Percentiles rank a stretch among this genome's conserved stretches.
These are phyloP conservation scores for Cnemophilus loriae DNA, from an alignment of 2,113 vertebrate species.

Conservation along the genomic window DNA sequence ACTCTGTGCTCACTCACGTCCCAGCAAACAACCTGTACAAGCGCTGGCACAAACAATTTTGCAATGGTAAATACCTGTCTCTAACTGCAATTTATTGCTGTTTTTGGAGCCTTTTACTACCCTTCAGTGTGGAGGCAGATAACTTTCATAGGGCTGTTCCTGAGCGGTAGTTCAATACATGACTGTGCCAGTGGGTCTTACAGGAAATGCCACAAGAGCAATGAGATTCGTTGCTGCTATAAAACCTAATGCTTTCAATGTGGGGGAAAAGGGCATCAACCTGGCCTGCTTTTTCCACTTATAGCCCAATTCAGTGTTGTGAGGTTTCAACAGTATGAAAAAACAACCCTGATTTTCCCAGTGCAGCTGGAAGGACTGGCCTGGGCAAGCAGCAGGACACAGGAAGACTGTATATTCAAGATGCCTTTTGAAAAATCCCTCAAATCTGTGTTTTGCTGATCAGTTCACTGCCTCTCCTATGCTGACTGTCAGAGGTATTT, in stretches of 20 bases:
- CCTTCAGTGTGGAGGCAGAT: neutral
- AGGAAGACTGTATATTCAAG: fast-evolving
- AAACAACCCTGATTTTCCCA: neutral
- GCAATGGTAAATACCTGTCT: neutral
- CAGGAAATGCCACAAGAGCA: neutral
- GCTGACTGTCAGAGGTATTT: neutral
- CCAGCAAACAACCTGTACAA: neutral
- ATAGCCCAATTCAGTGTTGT: neutral
- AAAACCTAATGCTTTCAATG: neutral
- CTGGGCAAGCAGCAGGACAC: neutral
- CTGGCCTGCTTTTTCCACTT: neutral
- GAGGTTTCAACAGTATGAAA: neutral
- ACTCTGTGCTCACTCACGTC: neutral
- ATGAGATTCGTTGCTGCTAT: neutral
- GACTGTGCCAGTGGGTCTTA: neutral
- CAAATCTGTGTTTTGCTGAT: neutral
- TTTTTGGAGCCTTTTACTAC: neutral
- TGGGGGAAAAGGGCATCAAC: neutral
- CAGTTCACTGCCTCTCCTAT: neutral
- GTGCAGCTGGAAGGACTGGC: neutral
- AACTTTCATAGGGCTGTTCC: neutral
- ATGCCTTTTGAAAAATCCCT: neutral
- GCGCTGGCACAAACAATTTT: neutral
- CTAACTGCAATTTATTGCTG: neutral
- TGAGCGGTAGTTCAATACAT: neutral